Percentiles rank a stretch among this genome's conserved stretches.
Evolutionary conservation across 53 echinoderm and acorn worm species (phyloP).

Genomic region (Stichopus horrens): DNA sequence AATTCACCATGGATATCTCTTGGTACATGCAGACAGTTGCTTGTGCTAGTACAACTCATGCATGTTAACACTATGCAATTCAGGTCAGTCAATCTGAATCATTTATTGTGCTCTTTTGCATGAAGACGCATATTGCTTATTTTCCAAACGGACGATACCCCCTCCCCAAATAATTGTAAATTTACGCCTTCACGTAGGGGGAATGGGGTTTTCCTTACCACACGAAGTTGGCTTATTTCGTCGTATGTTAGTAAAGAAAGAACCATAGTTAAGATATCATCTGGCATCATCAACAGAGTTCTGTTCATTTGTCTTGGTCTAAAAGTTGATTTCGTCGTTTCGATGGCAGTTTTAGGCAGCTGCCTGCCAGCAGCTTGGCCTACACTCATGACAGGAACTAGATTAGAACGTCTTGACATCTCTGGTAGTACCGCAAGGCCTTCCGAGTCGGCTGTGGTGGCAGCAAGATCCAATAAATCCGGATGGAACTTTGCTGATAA

Average conservation of each 20-base stretch:
- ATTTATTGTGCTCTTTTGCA: no score
- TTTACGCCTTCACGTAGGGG: neutral
- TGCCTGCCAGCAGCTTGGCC: neutral
- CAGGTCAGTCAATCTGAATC: no score
- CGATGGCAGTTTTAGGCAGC: neutral
- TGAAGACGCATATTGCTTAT: no score
- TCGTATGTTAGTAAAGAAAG: constrained; percentile 16
- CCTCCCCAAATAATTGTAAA: neutral
- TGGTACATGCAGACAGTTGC: no score
- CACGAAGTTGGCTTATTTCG: constrained; percentile 44
- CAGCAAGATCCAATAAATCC: no score
- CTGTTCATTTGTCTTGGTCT: constrained; percentile 22
- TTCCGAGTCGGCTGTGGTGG: no score
- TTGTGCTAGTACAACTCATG: no score
- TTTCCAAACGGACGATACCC: no score
- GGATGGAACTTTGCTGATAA: no score
- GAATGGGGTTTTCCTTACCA: neutral
- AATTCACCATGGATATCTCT: no score
- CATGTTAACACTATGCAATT: neutral
- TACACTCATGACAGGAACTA: constrained; percentile 2
- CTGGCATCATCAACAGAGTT: constrained; percentile 45
- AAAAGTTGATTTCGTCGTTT: neutral
- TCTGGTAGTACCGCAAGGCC: no score
- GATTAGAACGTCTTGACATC: neutral
- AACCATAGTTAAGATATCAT: constrained; percentile 43